Percentiles rank a stretch among this genome's conserved stretches.
Conservation (phyloP, 2,797 vertebrate genomes). For the Crax fasciolata region DNA sequence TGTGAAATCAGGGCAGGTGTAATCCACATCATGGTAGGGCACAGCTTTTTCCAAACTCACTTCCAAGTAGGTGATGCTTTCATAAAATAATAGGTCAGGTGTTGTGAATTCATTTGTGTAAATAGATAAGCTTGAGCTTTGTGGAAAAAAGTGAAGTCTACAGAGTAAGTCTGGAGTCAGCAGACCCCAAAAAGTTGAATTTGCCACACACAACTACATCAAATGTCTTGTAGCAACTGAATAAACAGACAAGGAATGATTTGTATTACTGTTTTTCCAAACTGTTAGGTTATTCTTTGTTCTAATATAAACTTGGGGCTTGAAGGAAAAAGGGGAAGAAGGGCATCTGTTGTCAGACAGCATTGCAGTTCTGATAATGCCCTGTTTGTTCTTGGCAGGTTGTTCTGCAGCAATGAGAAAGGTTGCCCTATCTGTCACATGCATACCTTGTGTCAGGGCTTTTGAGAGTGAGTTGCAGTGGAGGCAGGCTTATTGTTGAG, state of each 20-base stretch:
- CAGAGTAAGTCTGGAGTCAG: rapidly evolving
- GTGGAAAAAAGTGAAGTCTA: background rate
- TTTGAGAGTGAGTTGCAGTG: background rate
- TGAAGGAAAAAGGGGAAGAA: background rate
- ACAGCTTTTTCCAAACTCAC: background rate
- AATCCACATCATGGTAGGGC: background rate
- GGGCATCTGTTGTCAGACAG: background rate
- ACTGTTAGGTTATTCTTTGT: background rate
- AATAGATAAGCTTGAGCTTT: background rate
- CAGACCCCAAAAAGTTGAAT: background rate
- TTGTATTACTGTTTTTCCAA: background rate
- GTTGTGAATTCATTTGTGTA: background rate
- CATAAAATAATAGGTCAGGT: background rate
- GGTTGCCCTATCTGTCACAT: background rate
- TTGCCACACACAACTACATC: background rate
- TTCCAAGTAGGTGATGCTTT: background rate
- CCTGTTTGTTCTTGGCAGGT: background rate
- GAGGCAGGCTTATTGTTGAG: background rate
- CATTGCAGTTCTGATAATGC: background rate
- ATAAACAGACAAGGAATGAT: background rate
- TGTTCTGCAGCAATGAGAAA: background rate
- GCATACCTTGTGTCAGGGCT: background rate
- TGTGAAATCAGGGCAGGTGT: background rate
- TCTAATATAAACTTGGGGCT: background rate
- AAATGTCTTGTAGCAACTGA: background rate